phyloP scores from a whole-genome alignment of 2,888 invertebrate genomes.

The Netelia inedita region DNA sequence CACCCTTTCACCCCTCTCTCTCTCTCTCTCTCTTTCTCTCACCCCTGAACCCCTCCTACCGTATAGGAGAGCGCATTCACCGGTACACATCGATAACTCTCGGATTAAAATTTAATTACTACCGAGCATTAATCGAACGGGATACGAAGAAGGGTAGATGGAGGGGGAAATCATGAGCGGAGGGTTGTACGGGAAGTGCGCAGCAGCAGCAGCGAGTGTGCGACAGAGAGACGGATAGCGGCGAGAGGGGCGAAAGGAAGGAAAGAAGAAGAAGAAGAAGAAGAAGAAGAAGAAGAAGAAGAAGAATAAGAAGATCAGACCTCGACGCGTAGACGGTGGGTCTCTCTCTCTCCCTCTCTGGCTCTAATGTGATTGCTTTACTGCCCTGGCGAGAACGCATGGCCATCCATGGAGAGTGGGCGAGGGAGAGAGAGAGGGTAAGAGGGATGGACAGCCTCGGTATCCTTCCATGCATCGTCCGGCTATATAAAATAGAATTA shows the following conservation, averaged over 20 bases:
- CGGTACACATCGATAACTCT: conserved; percentile 77
- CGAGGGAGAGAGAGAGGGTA: background rate
- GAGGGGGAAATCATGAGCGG: conserved; percentile 43
- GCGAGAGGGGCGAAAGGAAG: conserved; percentile 37
- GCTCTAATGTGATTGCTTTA: conserved; percentile 83
- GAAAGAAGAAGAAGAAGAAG: conserved; percentile 46
- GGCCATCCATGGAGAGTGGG: conserved; percentile 16
- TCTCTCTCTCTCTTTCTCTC: background rate
- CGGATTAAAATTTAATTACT: conserved; percentile 82
- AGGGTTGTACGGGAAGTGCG: conserved; percentile 1
- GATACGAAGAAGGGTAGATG: background rate
- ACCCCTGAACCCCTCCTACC: background rate
- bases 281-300: conserved; percentile 56
- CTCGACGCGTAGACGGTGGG: conserved; percentile 56
- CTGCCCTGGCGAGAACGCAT: conserved; percentile 69
- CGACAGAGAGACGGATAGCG: conserved; percentile 38
- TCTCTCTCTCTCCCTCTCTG: conserved; percentile 55
- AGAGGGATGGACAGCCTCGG: too few species aligned
- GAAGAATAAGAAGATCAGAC: conserved; percentile 43
- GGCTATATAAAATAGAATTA: conserved; percentile 80
- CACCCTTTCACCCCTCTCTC: background rate
- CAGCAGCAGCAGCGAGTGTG: conserved; percentile 28
- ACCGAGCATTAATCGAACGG: conserved; percentile 75
- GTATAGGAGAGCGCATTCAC: conserved; percentile 69
- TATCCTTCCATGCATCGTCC: conserved; percentile 32